phyloP scores from a whole-genome alignment of 2,113 vertebrate genomes.

The Halcyon malimbica region DNA sequence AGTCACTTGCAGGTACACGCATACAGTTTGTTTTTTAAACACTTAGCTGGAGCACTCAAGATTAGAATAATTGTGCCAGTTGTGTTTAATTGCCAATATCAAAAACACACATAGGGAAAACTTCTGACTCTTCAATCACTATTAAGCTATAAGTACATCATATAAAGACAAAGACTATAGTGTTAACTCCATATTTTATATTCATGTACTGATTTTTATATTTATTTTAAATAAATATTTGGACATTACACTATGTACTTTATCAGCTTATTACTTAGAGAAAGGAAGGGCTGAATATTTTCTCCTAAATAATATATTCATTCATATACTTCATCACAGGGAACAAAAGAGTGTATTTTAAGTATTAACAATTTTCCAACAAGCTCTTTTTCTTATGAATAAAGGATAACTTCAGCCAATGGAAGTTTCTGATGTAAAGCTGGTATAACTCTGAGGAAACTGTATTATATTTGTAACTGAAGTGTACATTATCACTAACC shows the following conservation, averaged over 20 bases:
- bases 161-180: not conserved
- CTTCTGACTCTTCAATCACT: constrained; percentile 4
- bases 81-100: not conserved
- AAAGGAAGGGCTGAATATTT: constrained; percentile 27
- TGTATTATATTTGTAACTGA: not conserved
- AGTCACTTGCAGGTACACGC: not conserved
- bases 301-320: constrained; percentile 14
- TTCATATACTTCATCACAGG: not conserved
- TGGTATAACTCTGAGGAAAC: not conserved
- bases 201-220: not conserved
- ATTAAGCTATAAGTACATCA: not conserved
- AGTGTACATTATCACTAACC: not conserved
- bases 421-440: not conserved
- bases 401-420: not conserved
- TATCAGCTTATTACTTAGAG: constrained; percentile 25
- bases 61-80: not conserved
- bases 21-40: not conserved
- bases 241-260: not conserved
- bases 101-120: not conserved
- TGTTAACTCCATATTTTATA: not conserved
- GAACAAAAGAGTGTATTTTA: not conserved
- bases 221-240: not conserved
- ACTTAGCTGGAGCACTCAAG: not conserved
- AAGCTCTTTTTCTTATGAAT: not conserved
- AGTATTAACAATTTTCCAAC: constrained; percentile 1